Evolutionary conservation across 1,140 invertebrate species (phyloP).

Genomic region (Drosophila virilis): DNA sequence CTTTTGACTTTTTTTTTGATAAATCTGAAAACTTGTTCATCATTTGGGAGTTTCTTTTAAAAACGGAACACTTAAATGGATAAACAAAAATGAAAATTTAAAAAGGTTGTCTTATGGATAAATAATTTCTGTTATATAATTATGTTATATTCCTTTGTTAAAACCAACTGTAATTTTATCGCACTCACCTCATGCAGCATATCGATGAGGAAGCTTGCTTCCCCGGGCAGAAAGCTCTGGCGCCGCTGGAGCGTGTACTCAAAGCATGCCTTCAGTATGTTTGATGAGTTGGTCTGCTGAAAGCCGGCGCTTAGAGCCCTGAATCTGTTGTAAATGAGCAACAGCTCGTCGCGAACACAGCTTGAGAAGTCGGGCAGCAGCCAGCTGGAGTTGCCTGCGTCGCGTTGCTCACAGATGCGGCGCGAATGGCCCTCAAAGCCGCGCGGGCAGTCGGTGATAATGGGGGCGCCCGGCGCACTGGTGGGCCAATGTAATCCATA

Average conservation of each 20-base stretch:
- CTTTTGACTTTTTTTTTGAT: not conserved
- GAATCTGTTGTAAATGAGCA: conserved; percentile 88
- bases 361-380: conserved; percentile 89
- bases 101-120: not conserved
- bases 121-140: too few species aligned
- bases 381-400: conserved; percentile 88
- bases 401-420: conserved; percentile 86
- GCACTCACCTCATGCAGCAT: conserved; percentile 81
- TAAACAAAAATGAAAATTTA: not conserved
- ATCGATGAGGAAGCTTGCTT: conserved; percentile 81
- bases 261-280: conserved; percentile 84
- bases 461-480: conserved; percentile 87
- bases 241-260: conserved; percentile 76
- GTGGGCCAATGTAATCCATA: conserved; percentile 87
- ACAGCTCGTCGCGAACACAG: conserved; percentile 88
- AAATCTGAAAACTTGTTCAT: not conserved
- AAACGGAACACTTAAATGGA: not conserved
- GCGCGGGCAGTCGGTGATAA: conserved; percentile 87
- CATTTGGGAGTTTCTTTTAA: not conserved
- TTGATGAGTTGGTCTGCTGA: conserved; percentile 86
- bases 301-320: conserved; percentile 87
- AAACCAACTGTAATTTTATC: too few species aligned
- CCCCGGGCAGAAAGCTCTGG: conserved; percentile 76
- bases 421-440: conserved; percentile 85
- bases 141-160: too few species aligned